These are phyloP conservation scores for Meriones psammophilus DNA, from an alignment of 2,797 vertebrate species.

Conservation along the genomic window DNA sequence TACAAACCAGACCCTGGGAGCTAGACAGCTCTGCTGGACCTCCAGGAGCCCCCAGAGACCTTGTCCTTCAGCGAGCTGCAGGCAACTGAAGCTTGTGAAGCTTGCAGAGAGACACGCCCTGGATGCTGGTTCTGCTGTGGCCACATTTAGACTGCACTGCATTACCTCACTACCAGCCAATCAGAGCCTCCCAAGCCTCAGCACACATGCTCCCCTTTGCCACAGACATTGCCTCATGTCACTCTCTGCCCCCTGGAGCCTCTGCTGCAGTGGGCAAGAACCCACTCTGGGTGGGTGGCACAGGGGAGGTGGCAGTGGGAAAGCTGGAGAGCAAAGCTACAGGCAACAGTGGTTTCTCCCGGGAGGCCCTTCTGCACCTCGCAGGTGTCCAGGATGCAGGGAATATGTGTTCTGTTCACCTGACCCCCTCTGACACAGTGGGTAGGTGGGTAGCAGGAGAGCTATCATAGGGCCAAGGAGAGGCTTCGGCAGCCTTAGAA, in stretches of 20 bases:
- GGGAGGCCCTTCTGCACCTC: not conserved
- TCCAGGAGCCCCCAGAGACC: conserved; percentile 24
- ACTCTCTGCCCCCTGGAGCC: not conserved
- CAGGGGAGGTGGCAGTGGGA: fast-evolving
- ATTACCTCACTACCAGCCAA: conserved; percentile 89
- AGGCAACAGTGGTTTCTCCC: not conserved
- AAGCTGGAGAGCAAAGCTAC: not conserved
- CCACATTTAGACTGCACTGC: conserved; percentile 78
- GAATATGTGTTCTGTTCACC: not conserved
- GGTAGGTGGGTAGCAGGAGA: not conserved
- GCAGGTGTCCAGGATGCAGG: not conserved
- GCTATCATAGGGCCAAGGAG: not conserved
- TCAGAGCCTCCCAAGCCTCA: conserved; percentile 72
- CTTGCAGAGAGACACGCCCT: conserved; percentile 33
- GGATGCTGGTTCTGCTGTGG: conserved; percentile 66
- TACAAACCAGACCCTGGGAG: not conserved
- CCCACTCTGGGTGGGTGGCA: not conserved
- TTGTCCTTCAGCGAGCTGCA: conserved; percentile 67
- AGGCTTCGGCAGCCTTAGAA: not conserved
- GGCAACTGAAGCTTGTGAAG: not conserved
- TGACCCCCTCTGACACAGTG: not conserved
- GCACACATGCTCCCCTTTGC: conserved; percentile 72
- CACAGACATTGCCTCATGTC: conserved; percentile 66
- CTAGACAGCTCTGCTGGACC: not conserved
- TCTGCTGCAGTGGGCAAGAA: not conserved